Evolutionary conservation across 1,140 invertebrate genomes (phyloP).

Genomic region (Bombus cullumanus): DNA sequence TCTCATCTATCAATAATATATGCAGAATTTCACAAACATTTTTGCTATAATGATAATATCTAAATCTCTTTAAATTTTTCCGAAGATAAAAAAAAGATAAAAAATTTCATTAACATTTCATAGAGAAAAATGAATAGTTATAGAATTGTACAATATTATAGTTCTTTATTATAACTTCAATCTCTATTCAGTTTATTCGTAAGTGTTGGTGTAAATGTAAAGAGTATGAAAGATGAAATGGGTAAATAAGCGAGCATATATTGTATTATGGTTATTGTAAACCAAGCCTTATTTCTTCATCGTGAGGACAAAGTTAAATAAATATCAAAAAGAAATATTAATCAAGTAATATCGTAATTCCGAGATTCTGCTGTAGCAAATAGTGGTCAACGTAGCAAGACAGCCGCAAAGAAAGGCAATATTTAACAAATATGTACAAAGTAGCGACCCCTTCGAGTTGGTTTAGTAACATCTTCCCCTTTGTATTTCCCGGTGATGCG

Average conservation of each 20-base stretch:
- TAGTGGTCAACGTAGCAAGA: background rate
- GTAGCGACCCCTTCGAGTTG: background rate
- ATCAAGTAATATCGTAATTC: background rate
- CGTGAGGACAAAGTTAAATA: no score
- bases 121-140: no score
- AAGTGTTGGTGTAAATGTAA: no score
- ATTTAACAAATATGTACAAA: conserved; percentile 26
- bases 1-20: background rate
- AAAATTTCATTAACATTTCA: background rate
- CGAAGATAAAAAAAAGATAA: background rate
- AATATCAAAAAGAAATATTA: background rate
- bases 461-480: conserved; percentile 8
- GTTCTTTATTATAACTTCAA: no score
- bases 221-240: no score
- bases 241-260: no score
- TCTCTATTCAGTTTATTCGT: no score
- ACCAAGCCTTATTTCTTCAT: no score
- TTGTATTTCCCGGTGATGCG: conserved; percentile 23
- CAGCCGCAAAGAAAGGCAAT: background rate
- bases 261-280: no score
- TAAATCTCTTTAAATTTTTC: background rate
- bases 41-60: background rate
- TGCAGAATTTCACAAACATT: background rate
- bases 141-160: no score
- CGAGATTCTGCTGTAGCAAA: background rate